Percentiles rank a stretch among this genome's conserved stretches.
Evolutionary conservation across 2,888 invertebrate species (phyloP).

Genomic region (Xanthostigma xanthostigma): DNA sequence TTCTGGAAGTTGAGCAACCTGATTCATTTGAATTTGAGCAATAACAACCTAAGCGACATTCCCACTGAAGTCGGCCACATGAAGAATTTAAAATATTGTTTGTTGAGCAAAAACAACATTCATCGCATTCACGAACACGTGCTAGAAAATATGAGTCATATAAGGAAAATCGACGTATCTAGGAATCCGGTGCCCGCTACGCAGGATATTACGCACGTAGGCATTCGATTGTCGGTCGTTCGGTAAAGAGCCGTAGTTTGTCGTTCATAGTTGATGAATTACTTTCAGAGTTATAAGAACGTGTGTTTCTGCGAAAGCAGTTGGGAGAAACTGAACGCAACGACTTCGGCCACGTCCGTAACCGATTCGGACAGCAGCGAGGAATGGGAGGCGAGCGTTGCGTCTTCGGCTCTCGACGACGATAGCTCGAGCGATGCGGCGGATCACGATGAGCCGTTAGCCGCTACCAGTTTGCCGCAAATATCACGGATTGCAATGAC

Average conservation of each 20-base stretch:
- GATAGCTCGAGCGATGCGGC: background rate
- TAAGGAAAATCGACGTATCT: slow-evolving; percentile 22
- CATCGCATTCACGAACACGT: slow-evolving; percentile 18
- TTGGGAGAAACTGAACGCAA: no score
- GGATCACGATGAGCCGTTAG: background rate
- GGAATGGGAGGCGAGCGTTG: slow-evolving; percentile 1
- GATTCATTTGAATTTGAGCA: slow-evolving; percentile 45
- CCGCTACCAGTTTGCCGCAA: background rate
- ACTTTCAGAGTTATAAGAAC: slow-evolving; percentile 3
- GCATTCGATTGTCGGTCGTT: background rate
- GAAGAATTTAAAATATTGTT: slow-evolving; percentile 20
- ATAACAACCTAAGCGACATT: slow-evolving; percentile 36
- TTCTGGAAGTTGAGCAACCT: slow-evolving; percentile 37
- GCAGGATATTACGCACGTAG: slow-evolving; percentile 16
- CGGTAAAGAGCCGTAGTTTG: background rate
- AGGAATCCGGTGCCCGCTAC: slow-evolving; percentile 20
- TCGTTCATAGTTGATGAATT: background rate
- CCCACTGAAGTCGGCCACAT: slow-evolving; percentile 27
- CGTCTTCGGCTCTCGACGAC: background rate
- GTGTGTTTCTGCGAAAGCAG: background rate
- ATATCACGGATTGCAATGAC: slow-evolving; percentile 3
- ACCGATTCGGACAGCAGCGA: background rate
- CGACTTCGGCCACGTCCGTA: background rate
- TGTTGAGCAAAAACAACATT: slow-evolving; percentile 23
- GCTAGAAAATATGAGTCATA: slow-evolving; percentile 18